These are phyloP conservation scores for Phallusia fumigata DNA, from an alignment of 23 tunicate genomes.

Conservation along the genomic window DNA sequence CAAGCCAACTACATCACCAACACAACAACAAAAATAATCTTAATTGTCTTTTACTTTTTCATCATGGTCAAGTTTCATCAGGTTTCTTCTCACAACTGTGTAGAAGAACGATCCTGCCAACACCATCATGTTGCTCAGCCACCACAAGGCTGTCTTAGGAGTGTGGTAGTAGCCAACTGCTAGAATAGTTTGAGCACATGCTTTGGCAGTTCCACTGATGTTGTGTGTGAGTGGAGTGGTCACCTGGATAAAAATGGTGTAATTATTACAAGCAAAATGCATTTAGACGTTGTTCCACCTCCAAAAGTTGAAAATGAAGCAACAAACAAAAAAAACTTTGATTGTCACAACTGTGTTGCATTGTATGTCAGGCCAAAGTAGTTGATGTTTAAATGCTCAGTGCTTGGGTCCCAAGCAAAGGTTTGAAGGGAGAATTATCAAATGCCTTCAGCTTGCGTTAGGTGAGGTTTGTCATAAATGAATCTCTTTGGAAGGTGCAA, in stretches of 20 bases:
- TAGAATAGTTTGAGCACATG: slow-evolving; percentile 47
- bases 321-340: too few species aligned
- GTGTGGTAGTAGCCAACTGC: slow-evolving; percentile 37
- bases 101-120: slow-evolving; percentile 40
- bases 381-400: too few species aligned
- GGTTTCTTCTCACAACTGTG: slow-evolving; percentile 36
- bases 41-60: slow-evolving; percentile 18
- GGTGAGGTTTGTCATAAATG: too few species aligned
- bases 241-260: slow-evolving; percentile 24
- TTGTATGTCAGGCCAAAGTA: too few species aligned
- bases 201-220: slow-evolving; percentile 70
- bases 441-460: too few species aligned
- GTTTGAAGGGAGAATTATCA: too few species aligned
- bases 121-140: slow-evolving; percentile 62
- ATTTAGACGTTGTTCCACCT: too few species aligned
- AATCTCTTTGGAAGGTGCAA: too few species aligned
- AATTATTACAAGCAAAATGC: background rate
- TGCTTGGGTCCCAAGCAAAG: too few species aligned
- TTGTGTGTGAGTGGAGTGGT: slow-evolving; percentile 64
- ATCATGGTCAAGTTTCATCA: slow-evolving; percentile 27
- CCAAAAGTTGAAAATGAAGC: too few species aligned
- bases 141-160: slow-evolving; percentile 53
- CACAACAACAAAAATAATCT: background rate
- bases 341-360: too few species aligned
- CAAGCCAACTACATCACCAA: background rate